Conservation (phyloP, 2,113 vertebrate species). For the Anser brachyrhynchus region DNA sequence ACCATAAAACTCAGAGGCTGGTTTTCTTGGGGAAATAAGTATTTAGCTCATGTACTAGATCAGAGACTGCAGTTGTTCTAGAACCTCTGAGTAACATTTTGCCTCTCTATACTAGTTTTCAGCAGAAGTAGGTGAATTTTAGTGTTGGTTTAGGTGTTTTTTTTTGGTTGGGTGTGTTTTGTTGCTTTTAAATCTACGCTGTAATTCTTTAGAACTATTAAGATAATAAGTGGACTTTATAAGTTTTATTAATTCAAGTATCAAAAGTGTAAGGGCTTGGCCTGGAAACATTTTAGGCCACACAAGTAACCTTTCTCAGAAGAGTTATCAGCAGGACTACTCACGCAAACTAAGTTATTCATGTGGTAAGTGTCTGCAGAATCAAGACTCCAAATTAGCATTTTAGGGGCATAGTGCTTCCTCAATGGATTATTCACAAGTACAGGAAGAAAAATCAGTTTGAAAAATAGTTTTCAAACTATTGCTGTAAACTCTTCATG, state of each 20-base stretch:
- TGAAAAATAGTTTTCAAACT: background rate
- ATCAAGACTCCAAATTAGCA: slow-evolving; percentile 35
- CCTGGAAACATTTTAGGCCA: background rate
- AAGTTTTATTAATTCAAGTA: background rate
- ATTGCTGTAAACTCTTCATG: background rate
- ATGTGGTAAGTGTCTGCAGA: slow-evolving; percentile 24
- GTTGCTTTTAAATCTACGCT: background rate
- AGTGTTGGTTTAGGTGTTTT: background rate
- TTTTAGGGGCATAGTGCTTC: background rate
- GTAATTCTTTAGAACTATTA: background rate
- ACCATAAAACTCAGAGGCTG: background rate
- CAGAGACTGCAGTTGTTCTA: background rate
- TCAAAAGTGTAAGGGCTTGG: background rate
- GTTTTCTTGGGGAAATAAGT: fast-evolving
- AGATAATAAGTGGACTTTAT: background rate
- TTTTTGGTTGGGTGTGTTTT: background rate
- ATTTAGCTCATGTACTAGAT: background rate
- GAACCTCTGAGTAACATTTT: background rate
- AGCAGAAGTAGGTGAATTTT: background rate
- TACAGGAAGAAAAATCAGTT: background rate
- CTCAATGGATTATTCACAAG: slow-evolving; percentile 31
- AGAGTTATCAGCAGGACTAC: slow-evolving; percentile 11
- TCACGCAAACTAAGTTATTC: slow-evolving; percentile 48
- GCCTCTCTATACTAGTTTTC: background rate
- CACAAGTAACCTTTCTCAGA: slow-evolving; percentile 6